Percentiles rank a stretch among this genome's conserved stretches.
These are phyloP conservation scores for Indicator maculatus DNA, from an alignment of 2,113 vertebrate genomes.

Conservation along the genomic window DNA sequence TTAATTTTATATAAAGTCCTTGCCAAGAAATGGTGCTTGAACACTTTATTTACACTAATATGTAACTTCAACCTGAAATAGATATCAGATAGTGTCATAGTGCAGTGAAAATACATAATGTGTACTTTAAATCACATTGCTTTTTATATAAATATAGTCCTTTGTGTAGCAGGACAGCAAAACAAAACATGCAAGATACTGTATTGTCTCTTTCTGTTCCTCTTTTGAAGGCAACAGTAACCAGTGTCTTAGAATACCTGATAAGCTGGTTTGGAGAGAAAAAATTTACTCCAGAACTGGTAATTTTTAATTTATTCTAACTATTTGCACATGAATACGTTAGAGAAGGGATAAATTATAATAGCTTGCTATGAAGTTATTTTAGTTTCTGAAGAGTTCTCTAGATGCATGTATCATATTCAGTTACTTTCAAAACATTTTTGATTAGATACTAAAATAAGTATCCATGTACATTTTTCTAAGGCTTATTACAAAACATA, in stretches of 20 bases:
- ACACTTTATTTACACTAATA: background rate
- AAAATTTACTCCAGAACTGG: slow-evolving; percentile 91
- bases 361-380: background rate
- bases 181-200: background rate
- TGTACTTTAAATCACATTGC: background rate
- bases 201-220: background rate
- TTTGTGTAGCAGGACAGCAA: background rate
- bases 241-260: slow-evolving; percentile 89
- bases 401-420: background rate
- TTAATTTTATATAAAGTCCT: background rate
- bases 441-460: background rate
- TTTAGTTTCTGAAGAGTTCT: background rate
- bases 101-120: background rate
- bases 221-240: slow-evolving; percentile 85
- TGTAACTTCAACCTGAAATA: background rate
- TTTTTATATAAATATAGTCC: background rate
- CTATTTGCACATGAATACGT: background rate
- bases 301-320: slow-evolving; percentile 74
- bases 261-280: slow-evolving; percentile 91
- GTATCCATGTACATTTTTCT: background rate
- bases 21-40: background rate
- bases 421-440: background rate
- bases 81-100: background rate
- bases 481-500: background rate
- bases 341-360: background rate